Percentiles rank a stretch among this genome's conserved stretches.
Evolutionary conservation across 2,113 vertebrate genomes (phyloP).

Genomic region (Cavia porcellus): DNA sequence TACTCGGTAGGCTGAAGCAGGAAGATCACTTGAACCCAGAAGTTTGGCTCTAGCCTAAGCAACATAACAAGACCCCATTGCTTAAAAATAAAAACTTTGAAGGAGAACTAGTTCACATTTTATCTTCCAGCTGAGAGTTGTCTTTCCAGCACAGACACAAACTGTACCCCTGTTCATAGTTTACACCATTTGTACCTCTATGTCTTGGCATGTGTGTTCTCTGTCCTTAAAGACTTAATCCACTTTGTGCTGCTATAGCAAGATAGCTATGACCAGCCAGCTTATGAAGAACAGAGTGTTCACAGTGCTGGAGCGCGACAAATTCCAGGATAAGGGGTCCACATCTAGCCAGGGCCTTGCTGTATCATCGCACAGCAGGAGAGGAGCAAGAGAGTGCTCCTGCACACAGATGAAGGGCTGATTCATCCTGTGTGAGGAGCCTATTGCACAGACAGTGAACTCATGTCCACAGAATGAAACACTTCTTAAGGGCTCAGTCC

Average conservation of each 20-base stretch:
- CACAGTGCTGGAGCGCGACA: background rate
- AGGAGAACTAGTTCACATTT: background rate
- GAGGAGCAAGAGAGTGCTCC: background rate
- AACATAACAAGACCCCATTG: background rate
- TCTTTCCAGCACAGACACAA: background rate
- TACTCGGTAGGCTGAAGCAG: background rate
- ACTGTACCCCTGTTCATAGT: background rate
- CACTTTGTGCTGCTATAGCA: background rate
- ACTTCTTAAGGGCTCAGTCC: background rate
- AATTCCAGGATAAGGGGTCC: background rate
- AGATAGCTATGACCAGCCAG: background rate
- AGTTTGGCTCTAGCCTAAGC: background rate
- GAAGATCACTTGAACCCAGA: background rate
- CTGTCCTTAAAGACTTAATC: background rate
- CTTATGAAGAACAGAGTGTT: background rate
- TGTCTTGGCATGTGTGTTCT: background rate
- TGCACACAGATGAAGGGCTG: background rate
- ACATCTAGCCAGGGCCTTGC: background rate
- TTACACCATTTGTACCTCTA: background rate
- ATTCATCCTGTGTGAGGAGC: background rate
- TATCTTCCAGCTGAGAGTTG: background rate
- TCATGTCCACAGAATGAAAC: too few species aligned
- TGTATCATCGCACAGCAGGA: background rate
- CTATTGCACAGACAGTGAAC: accelerated
- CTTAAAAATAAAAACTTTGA: background rate